Base-by-base conservation (phyloP, 2,113 vertebrate species). In the Pedetes capensis region DNA sequence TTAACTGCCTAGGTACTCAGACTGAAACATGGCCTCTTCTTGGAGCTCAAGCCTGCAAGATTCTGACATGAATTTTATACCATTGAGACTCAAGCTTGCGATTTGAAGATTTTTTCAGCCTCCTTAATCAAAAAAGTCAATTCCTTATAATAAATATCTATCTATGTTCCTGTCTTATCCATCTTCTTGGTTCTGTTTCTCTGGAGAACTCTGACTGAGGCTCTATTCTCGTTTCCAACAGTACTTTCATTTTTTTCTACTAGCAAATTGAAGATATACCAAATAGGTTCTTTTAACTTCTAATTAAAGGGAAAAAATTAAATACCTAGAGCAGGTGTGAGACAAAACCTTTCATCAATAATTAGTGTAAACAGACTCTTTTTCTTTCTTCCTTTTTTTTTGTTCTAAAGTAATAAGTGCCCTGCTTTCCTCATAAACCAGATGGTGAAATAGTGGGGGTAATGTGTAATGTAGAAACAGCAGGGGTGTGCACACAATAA, bases 241-340 rank as follows among this genome's bases (percentile, higher is more conserved):
- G 18, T 47, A 27, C 32, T 91, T 93, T 64, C 29, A 11, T 53
- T n/a, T 82, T 80, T 11, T 14, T 87, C 6, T 72, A 39, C 42
- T 72, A 94, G 22, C 39, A 69, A 87, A 79, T 1, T 63, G 25
- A 90, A 94, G 55, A 69, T 82, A 94, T 87, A 92, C 34, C 17
- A 93, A 89, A 17, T 59, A 66, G n/a, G 16, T 75, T 71, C 61
- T 69, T 88, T 86, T 84, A 84, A 72, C 34, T 87, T 78, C 75
- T 93, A 95, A 87, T 89, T 72, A 78, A 66, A 22, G 29, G 59
- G 64, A 16, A 53, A 49, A 63, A 37, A 13, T 20, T 17, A 81
- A 97, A 88, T 90, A 95, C 66, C 44, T 90, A 69, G 18, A 88
- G 88, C 55, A 96, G 78, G 78, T 94, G 49, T 86, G 82, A 95